Evolutionary conservation across 1,140 invertebrate species (phyloP), one percentile per base, ranked within the genome.

Genomic region (Trypoxylus dichotomus): DNA sequence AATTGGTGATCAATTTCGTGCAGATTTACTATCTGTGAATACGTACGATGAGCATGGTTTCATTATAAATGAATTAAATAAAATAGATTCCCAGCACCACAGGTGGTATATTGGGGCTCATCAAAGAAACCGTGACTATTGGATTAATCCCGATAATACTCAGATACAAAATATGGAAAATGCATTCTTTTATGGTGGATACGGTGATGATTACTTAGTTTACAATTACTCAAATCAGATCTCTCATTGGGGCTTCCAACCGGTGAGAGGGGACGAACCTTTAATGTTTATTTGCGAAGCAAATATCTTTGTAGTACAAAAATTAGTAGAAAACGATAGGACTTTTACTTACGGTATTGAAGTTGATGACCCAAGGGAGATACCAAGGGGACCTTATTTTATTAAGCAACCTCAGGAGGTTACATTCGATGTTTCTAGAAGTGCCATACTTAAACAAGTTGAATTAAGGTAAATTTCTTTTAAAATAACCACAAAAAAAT

Each of bases 221-320:
- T 92, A 92, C 83, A 92, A 91, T 25, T 96, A 91, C 82, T 94
- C 93, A 0, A 90, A 91, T 79, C 86, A 89, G 29, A 86, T 92
- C 27, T 93, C 93, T 81, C 89, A 92, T 42, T 98, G 96, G 96
- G 95, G 95, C 8, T 89, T 97, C 75, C 90, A 94, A 83, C 92
- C 92, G 81, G 92, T 96, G 1, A 90, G 90, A 80, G 95, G 95
- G 1, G 89, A 90, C 54, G 93, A 96, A 79, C 85, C 91, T 58
- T 89, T 93, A 78, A 89, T 95, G 27, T 97, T 95, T 82, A 97
- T 98, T 82, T 98, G 97, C 89, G 95, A 98, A 89, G 93, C 95
- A 15, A 90, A 91, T 78, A 87, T 93, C 43, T 82, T 87, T 32
- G 88, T 89, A 79, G 86, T 96, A 7, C 91, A 92, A 80, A 93